Conservation (phyloP, 2,888 invertebrate species). For the Diaprepes abbreviatus region DNA sequence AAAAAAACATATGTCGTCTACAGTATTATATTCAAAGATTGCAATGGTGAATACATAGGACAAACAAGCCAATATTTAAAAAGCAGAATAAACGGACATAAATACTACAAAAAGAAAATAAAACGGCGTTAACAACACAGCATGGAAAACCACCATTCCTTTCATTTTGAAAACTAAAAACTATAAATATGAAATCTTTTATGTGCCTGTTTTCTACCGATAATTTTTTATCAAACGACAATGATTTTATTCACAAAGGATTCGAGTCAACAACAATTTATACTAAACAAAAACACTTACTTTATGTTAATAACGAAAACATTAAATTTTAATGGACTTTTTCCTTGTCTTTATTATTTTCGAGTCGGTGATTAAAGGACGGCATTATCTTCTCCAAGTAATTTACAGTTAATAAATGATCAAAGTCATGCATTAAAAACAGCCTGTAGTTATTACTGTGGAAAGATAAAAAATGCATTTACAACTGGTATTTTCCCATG, state of each 20-base stretch:
- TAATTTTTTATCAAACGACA: too few species aligned
- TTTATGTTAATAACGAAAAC: not conserved
- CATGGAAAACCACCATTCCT: too few species aligned
- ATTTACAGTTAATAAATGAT: slow-evolving; percentile 20
- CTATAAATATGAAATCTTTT: too few species aligned
- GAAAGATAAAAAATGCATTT: slow-evolving; percentile 16
- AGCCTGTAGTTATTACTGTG: not conserved
- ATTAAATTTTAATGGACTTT: slow-evolving; percentile 14
- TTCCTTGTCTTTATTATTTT: not conserved
- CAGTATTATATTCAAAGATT: too few species aligned
- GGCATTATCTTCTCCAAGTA: not conserved
- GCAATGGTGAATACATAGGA: too few species aligned
- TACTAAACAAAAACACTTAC: not conserved
- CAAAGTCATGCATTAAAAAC: slow-evolving; percentile 19
- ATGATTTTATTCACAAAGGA: not conserved
- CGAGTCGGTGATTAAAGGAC: slow-evolving; percentile 5
- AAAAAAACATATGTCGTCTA: too few species aligned
- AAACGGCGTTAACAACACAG: too few species aligned
- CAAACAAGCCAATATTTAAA: too few species aligned
- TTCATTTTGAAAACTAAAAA: too few species aligned
- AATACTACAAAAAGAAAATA: too few species aligned
- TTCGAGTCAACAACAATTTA: not conserved
- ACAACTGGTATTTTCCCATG: slow-evolving; percentile 18
- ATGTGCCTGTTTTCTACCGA: too few species aligned
- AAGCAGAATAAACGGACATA: too few species aligned